Evolutionary conservation across 2,113 vertebrate genomes (phyloP).

Genomic region (Larimichthys polyactis): DNA sequence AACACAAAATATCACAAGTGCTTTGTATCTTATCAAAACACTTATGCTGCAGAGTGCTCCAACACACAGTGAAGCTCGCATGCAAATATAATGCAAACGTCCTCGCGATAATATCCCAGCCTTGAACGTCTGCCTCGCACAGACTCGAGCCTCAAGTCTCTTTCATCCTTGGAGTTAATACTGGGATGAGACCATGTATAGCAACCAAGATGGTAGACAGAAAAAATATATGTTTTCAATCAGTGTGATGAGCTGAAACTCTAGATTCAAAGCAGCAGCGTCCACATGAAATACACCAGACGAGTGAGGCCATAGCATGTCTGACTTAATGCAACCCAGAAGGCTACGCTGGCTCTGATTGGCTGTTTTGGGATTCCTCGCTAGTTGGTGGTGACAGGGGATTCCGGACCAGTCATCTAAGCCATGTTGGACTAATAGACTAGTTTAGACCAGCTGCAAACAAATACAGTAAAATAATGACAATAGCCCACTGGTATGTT

Average conservation of each 20-base stretch:
- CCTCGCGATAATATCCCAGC: background rate
- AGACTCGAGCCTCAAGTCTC: background rate
- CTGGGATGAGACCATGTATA: background rate
- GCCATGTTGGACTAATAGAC: conserved; percentile 45
- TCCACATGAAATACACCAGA: conserved; percentile 63
- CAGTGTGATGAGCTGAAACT: conserved; percentile 62
- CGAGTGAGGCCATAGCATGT: conserved; percentile 43
- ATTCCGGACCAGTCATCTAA: conserved; percentile 46
- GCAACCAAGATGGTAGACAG: background rate
- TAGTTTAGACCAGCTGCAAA: conserved; percentile 8
- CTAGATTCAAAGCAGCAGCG: conserved; percentile 54
- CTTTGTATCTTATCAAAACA: conserved; percentile 33
- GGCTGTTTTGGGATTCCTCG: conserved; percentile 55
- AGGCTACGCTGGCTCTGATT: conserved; percentile 34
- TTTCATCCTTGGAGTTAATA: conserved; percentile 25
- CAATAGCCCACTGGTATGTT: background rate
- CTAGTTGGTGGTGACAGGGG: conserved; percentile 53
- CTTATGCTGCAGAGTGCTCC: background rate
- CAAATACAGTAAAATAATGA: conserved; percentile 12
- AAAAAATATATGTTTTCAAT: conserved; percentile 64
- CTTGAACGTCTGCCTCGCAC: background rate
- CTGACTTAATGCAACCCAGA: conserved; percentile 76
- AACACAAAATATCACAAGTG: background rate
- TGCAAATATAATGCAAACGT: conserved; percentile 58
- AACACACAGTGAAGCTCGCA: background rate